Conservation (phyloP, 2,113 vertebrate species). For the Garra rufa region DNA sequence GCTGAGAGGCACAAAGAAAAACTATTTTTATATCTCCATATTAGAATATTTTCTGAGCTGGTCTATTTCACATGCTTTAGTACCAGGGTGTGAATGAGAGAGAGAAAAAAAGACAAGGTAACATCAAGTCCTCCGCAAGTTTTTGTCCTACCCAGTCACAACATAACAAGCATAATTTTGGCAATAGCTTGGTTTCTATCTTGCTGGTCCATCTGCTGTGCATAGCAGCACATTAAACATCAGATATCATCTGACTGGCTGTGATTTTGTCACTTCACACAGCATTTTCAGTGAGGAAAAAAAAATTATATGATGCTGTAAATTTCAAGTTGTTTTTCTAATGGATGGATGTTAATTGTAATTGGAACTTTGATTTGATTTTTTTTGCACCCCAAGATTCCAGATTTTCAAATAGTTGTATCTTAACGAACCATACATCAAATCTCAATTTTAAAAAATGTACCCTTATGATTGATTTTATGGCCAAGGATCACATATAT, state of each 20-base stretch:
- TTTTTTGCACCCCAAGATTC: too few species aligned
- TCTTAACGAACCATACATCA: too few species aligned
- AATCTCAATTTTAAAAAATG: too few species aligned
- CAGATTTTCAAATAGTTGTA: too few species aligned
- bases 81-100: not conserved
- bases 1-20: conserved; percentile 3
- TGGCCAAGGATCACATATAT: too few species aligned
- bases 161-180: not conserved
- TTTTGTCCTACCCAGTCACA: not conserved
- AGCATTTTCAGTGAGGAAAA: not conserved
- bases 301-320: not conserved
- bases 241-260: not conserved
- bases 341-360: not conserved
- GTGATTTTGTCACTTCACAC: not conserved
- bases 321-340: not conserved
- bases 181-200: not conserved
- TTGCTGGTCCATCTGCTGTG: not conserved
- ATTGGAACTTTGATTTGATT: too few species aligned
- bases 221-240: not conserved
- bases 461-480: too few species aligned
- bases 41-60: not conserved
- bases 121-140: not conserved
- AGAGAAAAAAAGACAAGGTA: not conserved
- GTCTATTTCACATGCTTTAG: conserved; percentile 12
- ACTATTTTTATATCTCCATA: not conserved